Evolutionary conservation across 2,888 invertebrate genomes (phyloP), one percentile per base, ranked within the genome.

Genomic region (Cancer borealis): DNA sequence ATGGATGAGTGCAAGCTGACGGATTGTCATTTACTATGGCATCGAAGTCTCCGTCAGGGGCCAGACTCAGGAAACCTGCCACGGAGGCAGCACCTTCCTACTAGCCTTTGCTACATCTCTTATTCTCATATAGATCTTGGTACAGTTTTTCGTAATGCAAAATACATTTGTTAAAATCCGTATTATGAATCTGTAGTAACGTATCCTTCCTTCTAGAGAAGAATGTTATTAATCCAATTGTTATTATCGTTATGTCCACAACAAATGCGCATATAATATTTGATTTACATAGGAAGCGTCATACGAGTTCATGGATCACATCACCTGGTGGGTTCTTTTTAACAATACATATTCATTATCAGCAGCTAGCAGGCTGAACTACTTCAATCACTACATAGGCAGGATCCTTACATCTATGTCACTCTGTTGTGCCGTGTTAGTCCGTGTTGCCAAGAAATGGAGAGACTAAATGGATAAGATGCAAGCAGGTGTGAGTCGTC

Each of bases 401-500:
- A 73, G 26, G 73, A 73, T 73, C 73, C 73, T 73, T 73, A n/a
- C 73, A n/a, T n/a, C 8, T n/a, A 26, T 73, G 73, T 1, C 73
- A 73, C 73, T 8, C 26, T 84, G 39, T n/a, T 84, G 30, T 84
- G 84, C 39, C 8, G 12, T 12, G 39, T 30, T 4, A 30, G 39
- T 17, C 84, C 30, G 73, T n/a, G 84, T 84, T 39, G 8, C 84
- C 84, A 84, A 84, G 14, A 84, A 39, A 84, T 30, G 39, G 84
- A n/a, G 39, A 39, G 39, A 8, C 39, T 84, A 30, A 84, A 84
- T 17, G 84, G 84, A 39, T n/a, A 39, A 84, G 39, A 84, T 84
- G 84, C 39, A 39, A 84, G 84, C 84, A 84, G 84, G 84, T 84
- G 84, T 17, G 30, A 79, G 73, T 79, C 84, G 84, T 84, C 84